Conservation (phyloP, 35 echinoderm and acorn worm genomes). For the Holothuria glaberrima region DNA sequence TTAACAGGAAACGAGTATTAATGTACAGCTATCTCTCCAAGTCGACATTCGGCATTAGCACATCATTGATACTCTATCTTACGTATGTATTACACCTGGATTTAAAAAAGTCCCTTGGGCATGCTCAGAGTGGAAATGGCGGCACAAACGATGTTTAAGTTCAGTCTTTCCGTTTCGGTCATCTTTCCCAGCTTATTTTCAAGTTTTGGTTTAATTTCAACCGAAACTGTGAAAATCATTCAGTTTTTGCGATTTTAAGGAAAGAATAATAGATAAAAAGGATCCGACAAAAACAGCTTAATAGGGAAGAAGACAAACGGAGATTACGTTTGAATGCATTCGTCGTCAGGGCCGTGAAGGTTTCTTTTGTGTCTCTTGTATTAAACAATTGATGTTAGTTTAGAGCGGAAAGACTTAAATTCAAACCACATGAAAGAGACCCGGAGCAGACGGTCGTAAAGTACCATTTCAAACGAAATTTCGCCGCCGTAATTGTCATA, state of each 20-base stretch:
- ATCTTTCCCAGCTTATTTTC: no score
- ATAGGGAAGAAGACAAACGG: background rate
- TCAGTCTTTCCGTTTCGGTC: no score
- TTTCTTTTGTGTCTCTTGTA: background rate
- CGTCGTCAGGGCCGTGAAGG: background rate
- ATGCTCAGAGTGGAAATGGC: no score
- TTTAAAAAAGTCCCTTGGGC: no score
- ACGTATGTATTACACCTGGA: no score
- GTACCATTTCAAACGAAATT: slow-evolving; percentile 28
- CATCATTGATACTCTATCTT: no score
- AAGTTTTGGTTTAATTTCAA: background rate
- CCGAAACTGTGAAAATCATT: slow-evolving; percentile 23
- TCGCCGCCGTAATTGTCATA: slow-evolving; percentile 15
- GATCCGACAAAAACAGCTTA: slow-evolving; percentile 24
- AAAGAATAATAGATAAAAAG: background rate
- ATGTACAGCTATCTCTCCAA: no score
- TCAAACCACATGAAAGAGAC: slow-evolving; percentile 30
- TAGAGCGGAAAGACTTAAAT: slow-evolving; percentile 23
- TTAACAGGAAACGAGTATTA: no score
- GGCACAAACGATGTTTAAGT: no score
- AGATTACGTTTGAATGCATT: slow-evolving; percentile 12
- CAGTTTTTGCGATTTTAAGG: background rate
- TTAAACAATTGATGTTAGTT: slow-evolving; percentile 47
- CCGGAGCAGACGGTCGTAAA: slow-evolving; percentile 7
- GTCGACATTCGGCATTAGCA: no score